Evolutionary conservation across 2,797 vertebrate species (phyloP).

Genomic region (Chrosomus eos): DNA sequence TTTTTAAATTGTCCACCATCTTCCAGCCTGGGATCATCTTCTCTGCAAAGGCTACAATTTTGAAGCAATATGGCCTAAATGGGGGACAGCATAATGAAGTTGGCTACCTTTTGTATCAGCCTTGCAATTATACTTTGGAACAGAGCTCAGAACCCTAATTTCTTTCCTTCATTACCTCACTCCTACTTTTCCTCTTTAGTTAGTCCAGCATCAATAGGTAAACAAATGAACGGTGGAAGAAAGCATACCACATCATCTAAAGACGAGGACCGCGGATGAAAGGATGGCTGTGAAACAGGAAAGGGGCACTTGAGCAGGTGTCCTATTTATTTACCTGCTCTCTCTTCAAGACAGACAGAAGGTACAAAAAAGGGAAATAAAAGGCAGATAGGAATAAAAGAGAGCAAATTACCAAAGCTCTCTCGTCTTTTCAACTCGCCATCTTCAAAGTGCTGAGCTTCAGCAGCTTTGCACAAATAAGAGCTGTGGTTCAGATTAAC

Average conservation of each 20-base stretch:
- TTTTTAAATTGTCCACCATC: background rate
- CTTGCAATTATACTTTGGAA: background rate
- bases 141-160: background rate
- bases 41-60: background rate
- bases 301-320: slow-evolving; percentile 55
- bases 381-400: slow-evolving; percentile 55
- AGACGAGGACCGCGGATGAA: slow-evolving; percentile 28
- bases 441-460: slow-evolving; percentile 61
- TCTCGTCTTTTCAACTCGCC: slow-evolving; percentile 48
- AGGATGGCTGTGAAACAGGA: slow-evolving; percentile 17
- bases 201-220: slow-evolving; percentile 49
- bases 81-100: background rate
- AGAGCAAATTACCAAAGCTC: slow-evolving; percentile 37
- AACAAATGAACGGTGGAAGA: slow-evolving; percentile 52
- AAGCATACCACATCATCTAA: slow-evolving; percentile 44
- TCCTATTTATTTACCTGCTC: slow-evolving; percentile 61
- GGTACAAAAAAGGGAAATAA: slow-evolving; percentile 41
- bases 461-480: slow-evolving; percentile 55
- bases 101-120: background rate
- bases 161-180: background rate
- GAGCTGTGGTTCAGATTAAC: slow-evolving; percentile 45
- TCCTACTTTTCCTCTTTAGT: slow-evolving; percentile 20
- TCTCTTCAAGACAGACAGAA: slow-evolving; percentile 38
- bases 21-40: background rate
- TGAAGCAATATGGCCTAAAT: background rate